Percentiles rank a stretch among this genome's conserved stretches.
Evolutionary conservation across 2,888 invertebrate genomes (phyloP).

Genomic region (Acronicta psi): DNA sequence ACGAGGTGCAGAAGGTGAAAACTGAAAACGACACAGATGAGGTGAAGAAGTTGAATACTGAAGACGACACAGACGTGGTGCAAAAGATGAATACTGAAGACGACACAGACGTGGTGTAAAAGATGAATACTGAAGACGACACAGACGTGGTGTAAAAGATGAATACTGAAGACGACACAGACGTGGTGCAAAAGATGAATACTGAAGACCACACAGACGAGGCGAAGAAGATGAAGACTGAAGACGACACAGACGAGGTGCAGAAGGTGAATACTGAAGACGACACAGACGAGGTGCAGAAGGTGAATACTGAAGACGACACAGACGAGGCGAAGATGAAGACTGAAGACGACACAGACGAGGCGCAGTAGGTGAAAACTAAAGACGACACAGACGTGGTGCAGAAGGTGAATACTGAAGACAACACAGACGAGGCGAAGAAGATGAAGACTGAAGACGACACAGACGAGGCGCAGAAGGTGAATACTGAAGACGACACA

Average conservation of each 20-base stretch:
- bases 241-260: not conserved
- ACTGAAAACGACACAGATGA: too few species aligned
- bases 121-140: too few species aligned
- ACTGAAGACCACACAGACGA: not conserved
- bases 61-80: too few species aligned
- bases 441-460: not conserved
- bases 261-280: not conserved
- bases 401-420: not conserved
- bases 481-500: not conserved
- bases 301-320: not conserved
- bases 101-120: too few species aligned
- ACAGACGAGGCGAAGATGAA: not conserved
- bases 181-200: not conserved
- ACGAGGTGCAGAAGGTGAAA: too few species aligned
- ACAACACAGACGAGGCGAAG: conserved; percentile 1
- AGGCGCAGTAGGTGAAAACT: not conserved
- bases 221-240: not conserved
- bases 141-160: too few species aligned
- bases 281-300: not conserved
- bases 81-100: too few species aligned
- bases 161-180: too few species aligned
- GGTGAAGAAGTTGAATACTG: too few species aligned
- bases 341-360: not conserved
- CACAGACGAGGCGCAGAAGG: not conserved
- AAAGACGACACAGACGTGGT: conserved; percentile 1